These are phyloP conservation scores for Pseudochromis fuscus DNA, from an alignment of 2,797 vertebrate species.

Conservation along the genomic window DNA sequence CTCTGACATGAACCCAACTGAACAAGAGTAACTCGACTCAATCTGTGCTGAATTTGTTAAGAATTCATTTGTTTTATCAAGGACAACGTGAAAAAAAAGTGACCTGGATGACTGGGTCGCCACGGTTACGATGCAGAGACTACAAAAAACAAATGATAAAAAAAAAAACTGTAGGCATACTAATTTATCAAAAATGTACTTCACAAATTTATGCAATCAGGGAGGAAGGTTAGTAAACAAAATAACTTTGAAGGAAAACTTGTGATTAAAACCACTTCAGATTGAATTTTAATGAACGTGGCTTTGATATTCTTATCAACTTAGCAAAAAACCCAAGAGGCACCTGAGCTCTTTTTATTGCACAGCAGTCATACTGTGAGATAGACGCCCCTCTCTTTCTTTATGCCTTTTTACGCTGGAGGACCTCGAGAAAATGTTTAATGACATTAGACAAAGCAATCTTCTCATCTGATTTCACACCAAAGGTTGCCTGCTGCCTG, in stretches of 20 bases:
- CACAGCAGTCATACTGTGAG: conserved; percentile 26
- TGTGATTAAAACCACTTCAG: conserved; percentile 55
- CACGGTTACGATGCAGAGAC: conserved; percentile 11
- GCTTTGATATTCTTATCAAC: conserved; percentile 68
- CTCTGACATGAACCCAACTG: conserved; percentile 18
- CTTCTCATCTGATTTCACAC: conserved; percentile 43
- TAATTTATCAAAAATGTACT: conserved; percentile 30
- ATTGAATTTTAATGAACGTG: conserved; percentile 58
- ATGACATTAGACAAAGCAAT: conserved; percentile 53
- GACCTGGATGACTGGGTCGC: conserved; percentile 21
- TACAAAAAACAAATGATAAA: conserved; percentile 18
- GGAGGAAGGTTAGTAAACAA: conserved; percentile 38
- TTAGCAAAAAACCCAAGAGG: conserved; percentile 49
- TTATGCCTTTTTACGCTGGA: conserved; percentile 26
- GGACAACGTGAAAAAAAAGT: neutral
- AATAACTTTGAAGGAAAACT: conserved; percentile 55
- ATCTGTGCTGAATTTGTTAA: neutral
- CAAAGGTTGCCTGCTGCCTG: conserved; percentile 31
- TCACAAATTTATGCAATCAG: conserved; percentile 21
- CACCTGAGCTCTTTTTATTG: conserved; percentile 44
- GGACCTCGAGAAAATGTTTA: conserved; percentile 44
- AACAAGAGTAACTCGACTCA: conserved; percentile 6
- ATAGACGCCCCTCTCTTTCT: conserved; percentile 17
- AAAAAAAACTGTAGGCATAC: neutral
- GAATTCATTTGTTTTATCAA: conserved; percentile 9